Percentiles rank a stretch among this genome's conserved stretches.
phyloP scores from a whole-genome alignment of 2,113 vertebrate genomes.

The Lasiurus cinereus region DNA sequence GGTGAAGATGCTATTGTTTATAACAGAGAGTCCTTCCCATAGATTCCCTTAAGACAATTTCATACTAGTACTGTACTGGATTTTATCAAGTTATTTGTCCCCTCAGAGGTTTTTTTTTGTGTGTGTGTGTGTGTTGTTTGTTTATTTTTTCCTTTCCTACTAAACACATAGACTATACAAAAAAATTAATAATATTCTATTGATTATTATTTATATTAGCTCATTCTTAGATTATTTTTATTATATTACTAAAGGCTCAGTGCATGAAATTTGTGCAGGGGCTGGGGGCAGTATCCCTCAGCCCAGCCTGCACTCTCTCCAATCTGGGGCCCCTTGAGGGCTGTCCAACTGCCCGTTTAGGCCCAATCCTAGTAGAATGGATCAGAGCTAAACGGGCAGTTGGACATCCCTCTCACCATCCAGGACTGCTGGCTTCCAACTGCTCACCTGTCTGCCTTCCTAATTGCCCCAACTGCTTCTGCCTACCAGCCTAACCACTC shows the following conservation, averaged over 20 bases:
- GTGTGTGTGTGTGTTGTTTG: neutral
- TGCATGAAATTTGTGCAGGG: too few relatives aligned
- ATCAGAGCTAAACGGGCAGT: too few relatives aligned
- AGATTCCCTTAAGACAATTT: neutral
- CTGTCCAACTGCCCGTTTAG: too few relatives aligned
- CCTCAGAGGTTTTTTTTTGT: neutral
- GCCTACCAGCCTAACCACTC: too few relatives aligned
- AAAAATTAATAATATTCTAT: neutral
- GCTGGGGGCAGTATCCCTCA: too few relatives aligned
- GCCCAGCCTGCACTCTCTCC: too few relatives aligned
- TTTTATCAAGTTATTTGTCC: neutral
- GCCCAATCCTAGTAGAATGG: too few relatives aligned
- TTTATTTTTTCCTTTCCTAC: neutral
- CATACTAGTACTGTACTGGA: neutral
- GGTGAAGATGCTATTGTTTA: neutral
- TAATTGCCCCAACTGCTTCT: too few relatives aligned
- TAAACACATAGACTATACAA: neutral
- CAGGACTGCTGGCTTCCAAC: too few relatives aligned
- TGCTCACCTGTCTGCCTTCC: too few relatives aligned
- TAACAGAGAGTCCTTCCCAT: neutral
- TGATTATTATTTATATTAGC: neutral
- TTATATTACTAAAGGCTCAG: neutral
- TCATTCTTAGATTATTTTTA: neutral
- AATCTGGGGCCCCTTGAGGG: too few relatives aligned
- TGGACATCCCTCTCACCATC: too few relatives aligned